Evolutionary conservation across 35 echinoderm and acorn worm species (phyloP), one percentile per base, ranked within the genome.

Genomic region (Diadema setosum): DNA sequence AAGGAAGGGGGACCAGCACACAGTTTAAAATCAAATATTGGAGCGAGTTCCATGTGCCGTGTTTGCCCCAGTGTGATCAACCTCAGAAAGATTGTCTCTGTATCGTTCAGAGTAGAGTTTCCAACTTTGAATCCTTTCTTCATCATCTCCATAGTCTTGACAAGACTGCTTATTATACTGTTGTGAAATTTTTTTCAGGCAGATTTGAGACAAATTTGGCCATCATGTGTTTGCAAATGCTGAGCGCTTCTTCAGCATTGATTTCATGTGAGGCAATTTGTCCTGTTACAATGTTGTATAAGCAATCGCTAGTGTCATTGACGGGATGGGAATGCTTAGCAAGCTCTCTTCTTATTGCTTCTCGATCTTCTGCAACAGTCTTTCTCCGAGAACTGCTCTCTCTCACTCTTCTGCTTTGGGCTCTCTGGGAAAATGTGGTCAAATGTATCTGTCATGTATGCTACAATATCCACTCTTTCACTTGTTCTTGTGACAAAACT

Each of bases 391-490:
- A 75, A 41, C 42, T 76, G 70, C 70, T 76, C 70, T 76, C 37
- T 76, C 25, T 58, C 27, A 50, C 42, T 55, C 34, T 82, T 55
- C 46, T 46, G 15, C 50, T 64, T 35, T 8, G 83, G 46, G 83
- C 36, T 61, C n/a, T 32, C 57, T 33, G 83, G 58, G 57, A 61
- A 85, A 33, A 85, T 85, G 39, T 85, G 46, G 67, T 70, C 82
- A 52, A 84, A 16, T 60, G 1, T 63, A 58, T 58, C 83, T 85
- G 83, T 35, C 50, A 85, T 42, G 42, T 85, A 65, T 85, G 83
- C 58, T 63, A 58, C 67, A 40, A 85, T 85, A 85, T 85, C 83
- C 83, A 85, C 11, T 85, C 83, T 63, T 65, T 27, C 56, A 85
- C 83, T 63, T 63, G 83, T 65, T 85, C 83, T 63, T 59, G 50